These are phyloP conservation scores for Liparis tanakae DNA, from an alignment of 2,797 vertebrate species.

Conservation along the genomic window DNA sequence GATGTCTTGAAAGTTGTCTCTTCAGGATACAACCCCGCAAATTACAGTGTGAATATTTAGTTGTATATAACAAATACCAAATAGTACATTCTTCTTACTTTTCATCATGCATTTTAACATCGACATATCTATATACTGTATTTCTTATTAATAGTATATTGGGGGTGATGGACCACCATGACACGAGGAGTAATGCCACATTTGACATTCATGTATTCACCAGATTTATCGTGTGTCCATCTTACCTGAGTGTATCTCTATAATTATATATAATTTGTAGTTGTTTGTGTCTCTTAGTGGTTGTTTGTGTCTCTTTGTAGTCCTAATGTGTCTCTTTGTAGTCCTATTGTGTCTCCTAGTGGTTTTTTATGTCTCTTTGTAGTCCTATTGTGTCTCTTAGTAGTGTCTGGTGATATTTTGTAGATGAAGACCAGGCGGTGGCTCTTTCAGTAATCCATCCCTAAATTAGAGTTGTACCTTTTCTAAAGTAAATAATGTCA, in stretches of 20 bases:
- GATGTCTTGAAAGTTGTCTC: background rate
- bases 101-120: background rate
- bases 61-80: background rate
- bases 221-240: background rate
- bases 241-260: background rate
- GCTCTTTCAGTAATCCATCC: background rate
- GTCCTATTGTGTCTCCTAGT: background rate
- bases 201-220: no score
- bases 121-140: no score
- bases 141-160: background rate
- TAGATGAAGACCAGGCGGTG: background rate
- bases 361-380: background rate
- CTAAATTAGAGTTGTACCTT: background rate
- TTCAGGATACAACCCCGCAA: conserved; percentile 1
- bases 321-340: no score
- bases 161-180: no score
- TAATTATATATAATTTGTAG: no score
- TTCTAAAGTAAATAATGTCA: background rate
- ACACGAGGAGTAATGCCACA: background rate
- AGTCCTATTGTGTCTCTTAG: background rate
- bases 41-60: conserved; percentile 11
- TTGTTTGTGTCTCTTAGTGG: background rate
- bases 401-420: background rate
- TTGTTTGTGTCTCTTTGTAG: background rate
- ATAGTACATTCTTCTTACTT: background rate